Conservation (phyloP, 2,888 invertebrate species). For the Myopa tessellatipennis region DNA sequence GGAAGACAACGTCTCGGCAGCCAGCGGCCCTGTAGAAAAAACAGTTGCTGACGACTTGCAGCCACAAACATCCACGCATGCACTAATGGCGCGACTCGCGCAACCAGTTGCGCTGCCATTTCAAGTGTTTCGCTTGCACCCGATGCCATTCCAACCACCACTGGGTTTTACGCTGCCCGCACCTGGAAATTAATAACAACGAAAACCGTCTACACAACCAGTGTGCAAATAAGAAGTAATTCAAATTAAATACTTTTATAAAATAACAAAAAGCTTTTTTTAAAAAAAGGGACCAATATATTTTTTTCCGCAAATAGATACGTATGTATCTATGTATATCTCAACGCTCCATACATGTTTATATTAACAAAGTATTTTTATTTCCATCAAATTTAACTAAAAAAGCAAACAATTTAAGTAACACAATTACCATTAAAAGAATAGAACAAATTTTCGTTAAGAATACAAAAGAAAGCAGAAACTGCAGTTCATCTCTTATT, state of each 20-base stretch:
- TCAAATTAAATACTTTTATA: too few species aligned
- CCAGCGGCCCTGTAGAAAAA: constrained; percentile 35
- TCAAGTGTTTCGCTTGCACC: constrained; percentile 60
- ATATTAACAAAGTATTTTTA: too few species aligned
- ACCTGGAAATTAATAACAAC: constrained; percentile 1
- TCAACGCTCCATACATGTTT: too few species aligned
- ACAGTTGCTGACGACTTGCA: constrained; percentile 48
- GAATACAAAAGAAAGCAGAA: too few species aligned
- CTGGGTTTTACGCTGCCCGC: constrained; percentile 49
- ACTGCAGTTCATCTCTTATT: not conserved
- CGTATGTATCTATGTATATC: too few species aligned
- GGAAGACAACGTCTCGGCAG: constrained; percentile 45
- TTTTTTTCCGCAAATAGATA: too few species aligned
- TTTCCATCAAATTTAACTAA: too few species aligned
- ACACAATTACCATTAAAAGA: not conserved
- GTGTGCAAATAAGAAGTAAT: too few species aligned
- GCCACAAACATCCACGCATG: constrained; percentile 49
- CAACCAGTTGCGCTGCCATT: constrained; percentile 57
- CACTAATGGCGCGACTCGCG: constrained; percentile 41
- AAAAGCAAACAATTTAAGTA: not conserved
- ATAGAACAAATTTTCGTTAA: not conserved
- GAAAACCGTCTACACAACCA: not conserved
- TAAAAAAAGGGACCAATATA: too few species aligned
- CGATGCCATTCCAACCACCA: constrained; percentile 60
- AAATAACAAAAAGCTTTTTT: too few species aligned